Evolutionary conservation across 2,113 vertebrate genomes (phyloP), one percentile per base, ranked within the genome.

Genomic region (Hymenochirus boettgeri): DNA sequence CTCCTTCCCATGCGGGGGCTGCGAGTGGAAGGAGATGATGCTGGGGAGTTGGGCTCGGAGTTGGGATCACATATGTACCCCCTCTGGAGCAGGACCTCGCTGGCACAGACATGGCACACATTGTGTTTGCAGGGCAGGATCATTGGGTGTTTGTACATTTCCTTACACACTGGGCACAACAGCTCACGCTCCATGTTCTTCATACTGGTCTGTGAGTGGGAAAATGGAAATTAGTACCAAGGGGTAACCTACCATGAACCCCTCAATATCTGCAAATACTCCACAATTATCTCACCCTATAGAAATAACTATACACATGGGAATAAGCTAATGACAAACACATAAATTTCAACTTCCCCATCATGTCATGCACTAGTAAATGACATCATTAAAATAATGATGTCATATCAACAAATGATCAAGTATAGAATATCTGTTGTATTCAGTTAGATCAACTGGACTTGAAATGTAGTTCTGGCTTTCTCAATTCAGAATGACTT

Each of bases 101-200:
- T 91, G 22, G 93, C 96, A 65, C 96, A 98, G 62, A 95, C 80
- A 67, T 95, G 89, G 77, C 96, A 98, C 45, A 96, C 92, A 0
- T 91, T 97, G 86, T 98, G 95, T 62, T 87, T 71, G 57, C 96
- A 98, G 0, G 96, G 96, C 79, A 98, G 83, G 1, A 94, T 89
- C 70, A 98, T 72, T 0, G 96, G 96, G 83, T 98, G 94, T 81
- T 93, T 97, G 80, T 93, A 93, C 87, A 95, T 94, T 73, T 94
- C 96, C 39, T 95, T 92, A 75, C 96, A 98, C 80, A 94, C 89
- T 0, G 93, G 94, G 62, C 96, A 98, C 25, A 88, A 86, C 72
- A 98, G 86, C 74, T 98, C 95, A 52, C 87, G 83, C 73, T 95
- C 95, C 91, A 98, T 95, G 61, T 92, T 97, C 88, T 95, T 96